phyloP scores from a whole-genome alignment of 2,797 vertebrate species.

The Myotis pilosus region DNA sequence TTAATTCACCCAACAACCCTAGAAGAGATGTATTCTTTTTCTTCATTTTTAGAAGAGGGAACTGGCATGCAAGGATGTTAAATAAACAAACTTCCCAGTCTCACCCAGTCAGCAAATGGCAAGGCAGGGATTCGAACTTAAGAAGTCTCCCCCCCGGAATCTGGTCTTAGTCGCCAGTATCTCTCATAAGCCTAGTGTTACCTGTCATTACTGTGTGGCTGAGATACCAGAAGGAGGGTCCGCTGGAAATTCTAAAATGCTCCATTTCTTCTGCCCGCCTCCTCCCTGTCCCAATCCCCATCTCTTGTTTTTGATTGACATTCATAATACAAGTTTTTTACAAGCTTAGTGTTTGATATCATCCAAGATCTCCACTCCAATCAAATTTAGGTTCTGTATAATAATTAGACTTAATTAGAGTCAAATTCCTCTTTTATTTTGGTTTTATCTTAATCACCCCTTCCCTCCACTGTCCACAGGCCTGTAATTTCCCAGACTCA shows the following conservation, averaged over 20 bases:
- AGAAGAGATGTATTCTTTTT: neutral
- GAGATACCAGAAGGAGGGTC: neutral
- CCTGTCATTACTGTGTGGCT: neutral
- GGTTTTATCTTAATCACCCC: conserved; percentile 38
- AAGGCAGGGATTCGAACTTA: neutral
- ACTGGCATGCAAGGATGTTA: neutral
- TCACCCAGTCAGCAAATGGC: neutral
- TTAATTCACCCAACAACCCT: neutral
- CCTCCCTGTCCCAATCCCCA: neutral
- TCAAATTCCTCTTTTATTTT: conserved; percentile 45
- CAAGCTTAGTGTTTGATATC: neutral
- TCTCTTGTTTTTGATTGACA: neutral
- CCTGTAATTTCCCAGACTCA: conserved; percentile 8
- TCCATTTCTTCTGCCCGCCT: neutral
- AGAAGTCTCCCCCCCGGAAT: neutral
- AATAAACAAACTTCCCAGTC: neutral
- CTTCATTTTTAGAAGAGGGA: neutral
- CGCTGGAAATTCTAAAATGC: neutral
- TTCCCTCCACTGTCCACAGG: conserved; percentile 2
- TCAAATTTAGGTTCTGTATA: neutral
- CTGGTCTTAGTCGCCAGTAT: neutral
- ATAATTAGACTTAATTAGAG: conserved; percentile 4
- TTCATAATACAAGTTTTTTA: neutral
- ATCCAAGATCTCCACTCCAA: conserved; percentile 23
- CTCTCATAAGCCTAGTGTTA: neutral